Base-by-base conservation (phyloP, 2,888 invertebrate species). In the Drosophila cognata region DNA sequence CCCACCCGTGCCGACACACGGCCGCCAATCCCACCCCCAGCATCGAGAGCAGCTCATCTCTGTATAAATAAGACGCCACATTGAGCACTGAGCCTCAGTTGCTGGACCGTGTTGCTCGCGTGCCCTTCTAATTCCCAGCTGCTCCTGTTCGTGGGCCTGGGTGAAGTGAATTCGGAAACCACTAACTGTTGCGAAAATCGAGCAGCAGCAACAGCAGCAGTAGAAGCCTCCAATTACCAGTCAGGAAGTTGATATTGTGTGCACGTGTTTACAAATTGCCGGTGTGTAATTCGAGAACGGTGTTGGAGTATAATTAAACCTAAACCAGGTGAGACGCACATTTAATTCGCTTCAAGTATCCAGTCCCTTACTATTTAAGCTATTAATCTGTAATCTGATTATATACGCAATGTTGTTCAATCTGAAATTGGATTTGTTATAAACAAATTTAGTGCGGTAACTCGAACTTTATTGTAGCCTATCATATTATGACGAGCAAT, bases 61-160 rank as follows among this genome's bases (percentile, higher is more conserved):
- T 53, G 78, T 91, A 91, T 91, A 91, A 91, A 91, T 91, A 91
- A 85, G 77, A 78, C 78, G 58, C 70, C 71, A 66, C 60, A 33
- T 65, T 56, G 72, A 68, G 75, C 78, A 82, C 77, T 63, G 77
- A 84, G 81, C 81, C 80, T 92, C 89, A 91, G 92, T 91, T 84
- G 88, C 75, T 75, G 82, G 75, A 81, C 63, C 73, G 77, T 64
- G 71, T 69, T 80, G 77, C 68, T 80, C 72, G 83, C 74, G 85
- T 74, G 46, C 48, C 65, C 64, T 81, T 60, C 63, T 73, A 67
- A 48, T 66, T 52, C 70, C 71, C 65, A 57, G 65, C 66, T 58
- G 62, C 57, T 72, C 55, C 43, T n/a, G 50, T 58, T 18, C 28
- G 21, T 46, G 21, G 50, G 46, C 35, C 29, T 57, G 28, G 36